Evolutionary conservation across 2,797 vertebrate species (phyloP).

Genomic region (Yasuhikotakia modesta): DNA sequence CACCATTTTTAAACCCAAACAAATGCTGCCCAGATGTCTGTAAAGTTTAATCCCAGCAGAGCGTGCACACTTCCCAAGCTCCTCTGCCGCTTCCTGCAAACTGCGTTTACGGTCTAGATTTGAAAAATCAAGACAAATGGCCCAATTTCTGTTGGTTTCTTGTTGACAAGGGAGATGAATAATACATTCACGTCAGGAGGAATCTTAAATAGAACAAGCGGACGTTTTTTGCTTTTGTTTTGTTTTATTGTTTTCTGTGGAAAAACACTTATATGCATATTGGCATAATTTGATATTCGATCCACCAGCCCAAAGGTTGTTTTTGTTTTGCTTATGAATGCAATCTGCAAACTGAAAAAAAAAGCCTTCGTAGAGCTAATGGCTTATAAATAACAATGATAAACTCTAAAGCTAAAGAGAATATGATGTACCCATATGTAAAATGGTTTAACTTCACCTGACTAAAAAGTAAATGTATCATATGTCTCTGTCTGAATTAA

Average conservation of each 20-base stretch:
- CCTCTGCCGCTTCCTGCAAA: slow-evolving; percentile 9
- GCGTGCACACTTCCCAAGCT: background rate
- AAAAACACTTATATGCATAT: slow-evolving; percentile 8
- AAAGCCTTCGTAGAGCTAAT: slow-evolving; percentile 7
- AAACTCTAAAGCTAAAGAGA: slow-evolving; percentile 1
- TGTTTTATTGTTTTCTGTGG: too few relatives aligned
- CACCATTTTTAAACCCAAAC: slow-evolving; percentile 22
- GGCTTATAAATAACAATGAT: slow-evolving; percentile 49
- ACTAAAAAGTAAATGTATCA: slow-evolving; percentile 20
- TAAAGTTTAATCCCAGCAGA: background rate
- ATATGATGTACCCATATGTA: background rate
- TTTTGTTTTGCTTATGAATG: slow-evolving; percentile 45
- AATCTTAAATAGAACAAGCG: slow-evolving; percentile 39
- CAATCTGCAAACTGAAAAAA: slow-evolving; percentile 47
- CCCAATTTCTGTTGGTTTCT: slow-evolving; percentile 48
- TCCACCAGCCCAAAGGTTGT: slow-evolving; percentile 42
- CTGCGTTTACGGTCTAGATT: slow-evolving; percentile 28
- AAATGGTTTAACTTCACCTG: slow-evolving; percentile 18
- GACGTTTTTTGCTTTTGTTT: background rate
- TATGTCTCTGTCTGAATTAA: background rate
- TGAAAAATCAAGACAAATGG: slow-evolving; percentile 49
- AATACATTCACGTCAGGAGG: slow-evolving; percentile 49
- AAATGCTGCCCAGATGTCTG: slow-evolving; percentile 25
- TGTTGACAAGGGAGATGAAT: slow-evolving; percentile 55
- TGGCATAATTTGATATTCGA: slow-evolving; percentile 16